These are phyloP conservation scores for Eremobia ochroleuca DNA, from an alignment of 2,888 invertebrate species.

Conservation along the genomic window DNA sequence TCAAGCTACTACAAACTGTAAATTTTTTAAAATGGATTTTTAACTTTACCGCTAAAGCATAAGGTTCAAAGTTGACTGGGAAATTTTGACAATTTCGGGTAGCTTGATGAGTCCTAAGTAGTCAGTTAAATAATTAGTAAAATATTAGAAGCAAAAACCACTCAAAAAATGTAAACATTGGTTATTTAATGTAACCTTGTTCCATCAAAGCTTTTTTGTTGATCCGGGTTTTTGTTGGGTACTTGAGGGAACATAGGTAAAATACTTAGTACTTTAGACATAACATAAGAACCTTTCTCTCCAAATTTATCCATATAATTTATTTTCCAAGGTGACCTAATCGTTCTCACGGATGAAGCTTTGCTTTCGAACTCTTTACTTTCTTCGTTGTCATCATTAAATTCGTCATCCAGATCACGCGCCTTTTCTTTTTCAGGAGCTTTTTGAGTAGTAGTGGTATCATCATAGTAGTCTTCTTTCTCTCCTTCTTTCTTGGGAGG, in stretches of 20 bases:
- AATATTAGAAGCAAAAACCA: conserved; percentile 21
- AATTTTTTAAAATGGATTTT: too few relatives aligned
- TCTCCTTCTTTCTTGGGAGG: conserved; percentile 64
- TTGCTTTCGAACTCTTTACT: conserved; percentile 72
- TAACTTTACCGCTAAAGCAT: too few relatives aligned
- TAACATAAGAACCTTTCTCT: conserved; percentile 67
- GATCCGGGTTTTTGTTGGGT: conserved; percentile 40
- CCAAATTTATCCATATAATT: conserved; percentile 71
- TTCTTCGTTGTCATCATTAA: conserved; percentile 75
- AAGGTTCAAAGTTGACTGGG: too few relatives aligned
- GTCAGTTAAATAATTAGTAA: conserved; percentile 15
- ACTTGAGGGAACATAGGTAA: conserved; percentile 80
- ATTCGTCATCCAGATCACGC: conserved; percentile 69
- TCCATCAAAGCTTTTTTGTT: not conserved
- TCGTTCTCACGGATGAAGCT: conserved; percentile 65
- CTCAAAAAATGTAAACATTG: not conserved
- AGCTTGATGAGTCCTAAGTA: conserved; percentile 31
- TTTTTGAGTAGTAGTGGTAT: conserved; percentile 66
- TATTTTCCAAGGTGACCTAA: conserved; percentile 75
- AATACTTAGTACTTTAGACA: conserved; percentile 73
- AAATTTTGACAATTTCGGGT: too few relatives aligned
- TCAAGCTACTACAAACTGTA: too few relatives aligned
- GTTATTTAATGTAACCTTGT: conserved; percentile 3
- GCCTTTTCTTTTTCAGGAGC: conserved; percentile 60
- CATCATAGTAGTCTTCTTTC: conserved; percentile 79